phyloP scores from a whole-genome alignment of 2,888 invertebrate species.

The Furcula furcula region DNA sequence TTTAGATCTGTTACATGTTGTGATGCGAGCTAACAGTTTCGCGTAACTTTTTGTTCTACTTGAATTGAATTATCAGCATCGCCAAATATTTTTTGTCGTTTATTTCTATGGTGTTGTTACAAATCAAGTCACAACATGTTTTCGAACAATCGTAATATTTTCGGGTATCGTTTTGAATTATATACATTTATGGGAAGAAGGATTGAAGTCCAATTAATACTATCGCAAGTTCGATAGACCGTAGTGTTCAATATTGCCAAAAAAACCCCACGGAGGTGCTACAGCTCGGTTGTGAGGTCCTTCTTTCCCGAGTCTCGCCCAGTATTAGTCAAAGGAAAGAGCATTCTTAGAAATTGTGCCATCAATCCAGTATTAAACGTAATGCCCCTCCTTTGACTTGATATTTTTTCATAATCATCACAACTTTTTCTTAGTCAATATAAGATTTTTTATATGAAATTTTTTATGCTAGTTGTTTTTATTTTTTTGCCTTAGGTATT shows the following conservation, averaged over 20 bases:
- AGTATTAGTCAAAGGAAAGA: slow-evolving; percentile 77
- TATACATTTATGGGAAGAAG: slow-evolving; percentile 66
- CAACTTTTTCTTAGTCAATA: slow-evolving; percentile 77
- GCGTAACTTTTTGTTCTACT: slow-evolving; percentile 37
- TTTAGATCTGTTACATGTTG: slow-evolving; percentile 78
- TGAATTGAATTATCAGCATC: slow-evolving; percentile 41
- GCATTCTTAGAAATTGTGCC: slow-evolving; percentile 76
- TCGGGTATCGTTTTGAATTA: slow-evolving; percentile 59
- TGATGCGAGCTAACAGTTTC: slow-evolving; percentile 61
- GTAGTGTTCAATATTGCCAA: slow-evolving; percentile 52
- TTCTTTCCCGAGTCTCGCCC: slow-evolving; percentile 73
- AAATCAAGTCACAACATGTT: slow-evolving; percentile 66
- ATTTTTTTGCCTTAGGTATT: slow-evolving; percentile 74
- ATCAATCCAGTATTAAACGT: slow-evolving; percentile 76
- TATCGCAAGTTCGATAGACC: slow-evolving; percentile 20
- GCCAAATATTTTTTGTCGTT: slow-evolving; percentile 43
- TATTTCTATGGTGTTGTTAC: slow-evolving; percentile 48
- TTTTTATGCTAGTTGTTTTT: slow-evolving; percentile 77
- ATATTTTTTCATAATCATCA: slow-evolving; percentile 71
- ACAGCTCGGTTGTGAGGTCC: slow-evolving; percentile 76
- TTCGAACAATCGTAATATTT: slow-evolving; percentile 53
- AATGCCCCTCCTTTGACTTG: slow-evolving; percentile 72
- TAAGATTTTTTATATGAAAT: slow-evolving; percentile 76
- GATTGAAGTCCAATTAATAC: slow-evolving; percentile 50
- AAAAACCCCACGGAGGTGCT: slow-evolving; percentile 66